Evolutionary conservation across 1,140 invertebrate genomes (phyloP), one percentile per base, ranked within the genome.

Genomic region (Portunus trituberculatus): DNA sequence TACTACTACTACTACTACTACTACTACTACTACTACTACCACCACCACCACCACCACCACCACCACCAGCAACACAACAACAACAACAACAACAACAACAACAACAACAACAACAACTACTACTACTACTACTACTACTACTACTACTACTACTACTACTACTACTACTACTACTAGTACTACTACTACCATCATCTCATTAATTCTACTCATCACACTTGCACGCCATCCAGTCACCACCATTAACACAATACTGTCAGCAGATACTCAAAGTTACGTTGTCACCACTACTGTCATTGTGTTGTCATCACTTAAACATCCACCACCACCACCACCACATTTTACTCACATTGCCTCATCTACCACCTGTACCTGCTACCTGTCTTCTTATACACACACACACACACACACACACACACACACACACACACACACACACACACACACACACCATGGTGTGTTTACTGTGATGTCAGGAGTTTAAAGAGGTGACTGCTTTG

Each of bases 331-430:
- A 76, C 67, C 67, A 76, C 67, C 67, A 76, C 67, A n/a, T 76
- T 76, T 76, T 76, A 76, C 67, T n/a, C n/a, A 7, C 4, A 20
- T 76, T 76, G 67, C 67, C n/a, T 20, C 67, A 76, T 76, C 67
- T 76, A 7, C 20, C 67, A n/a, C 16, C 67, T 76, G 67, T 76
- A n/a, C 25, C n/a, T 25, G 16, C 20, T 20, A 1, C 12, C 16
- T 59, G 52, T 12, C 52, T 10, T 14, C 67, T n/a, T 20, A 76
- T 20, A 0, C 67, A 76, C 67, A n/a, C 67, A 76, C 67, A 76
- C 67, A 76, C 67, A 76, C 67, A 76, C 67, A 76, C 67, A 76
- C 67, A 76, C 67, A 76, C 67, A 76, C 67, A 76, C 67, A 76
- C 67, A 76, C 67, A 76, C 67, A 76, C 67, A n/a, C 67, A 76